These are phyloP conservation scores for Parazoanthus swiftii DNA, from an alignment of 92 coral and sea anemone species.

Conservation along the genomic window DNA sequence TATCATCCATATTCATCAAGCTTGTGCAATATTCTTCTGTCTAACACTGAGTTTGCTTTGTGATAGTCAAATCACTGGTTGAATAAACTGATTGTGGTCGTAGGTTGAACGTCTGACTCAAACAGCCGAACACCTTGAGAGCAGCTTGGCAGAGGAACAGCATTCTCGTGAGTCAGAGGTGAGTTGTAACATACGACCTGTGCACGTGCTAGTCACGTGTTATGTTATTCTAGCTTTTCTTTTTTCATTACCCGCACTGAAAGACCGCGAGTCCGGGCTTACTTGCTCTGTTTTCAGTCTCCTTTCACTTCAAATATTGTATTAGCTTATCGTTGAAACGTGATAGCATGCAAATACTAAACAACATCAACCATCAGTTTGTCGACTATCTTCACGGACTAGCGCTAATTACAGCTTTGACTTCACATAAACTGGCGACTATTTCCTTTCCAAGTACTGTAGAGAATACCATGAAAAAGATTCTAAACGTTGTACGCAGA, in stretches of 20 bases:
- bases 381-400: too few relatives aligned
- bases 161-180: slow-evolving; percentile 73
- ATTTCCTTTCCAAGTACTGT: too few relatives aligned
- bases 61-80: neutral
- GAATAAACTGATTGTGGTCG: neutral
- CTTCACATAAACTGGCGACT: too few relatives aligned
- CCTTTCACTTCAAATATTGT: neutral
- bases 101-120: slow-evolving; percentile 77
- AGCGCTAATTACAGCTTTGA: too few relatives aligned
- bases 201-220: neutral
- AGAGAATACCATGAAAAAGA: too few relatives aligned
- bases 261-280: neutral
- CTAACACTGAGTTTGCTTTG: neutral
- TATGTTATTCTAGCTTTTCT: neutral
- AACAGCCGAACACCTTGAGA: slow-evolving; percentile 66
- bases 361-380: too few relatives aligned
- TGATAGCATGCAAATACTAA: too few relatives aligned
- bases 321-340: neutral
- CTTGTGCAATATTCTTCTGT: too few relatives aligned
- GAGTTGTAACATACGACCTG: neutral
- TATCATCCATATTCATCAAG: too few relatives aligned
- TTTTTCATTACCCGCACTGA: neutral
- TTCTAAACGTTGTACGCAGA: too few relatives aligned
- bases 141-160: slow-evolving; percentile 56
- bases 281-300: neutral